Percentiles rank a stretch among this genome's conserved stretches.
Evolutionary conservation across 2,888 invertebrate genomes (phyloP).

Genomic region (Schrankia costaestrigalis): DNA sequence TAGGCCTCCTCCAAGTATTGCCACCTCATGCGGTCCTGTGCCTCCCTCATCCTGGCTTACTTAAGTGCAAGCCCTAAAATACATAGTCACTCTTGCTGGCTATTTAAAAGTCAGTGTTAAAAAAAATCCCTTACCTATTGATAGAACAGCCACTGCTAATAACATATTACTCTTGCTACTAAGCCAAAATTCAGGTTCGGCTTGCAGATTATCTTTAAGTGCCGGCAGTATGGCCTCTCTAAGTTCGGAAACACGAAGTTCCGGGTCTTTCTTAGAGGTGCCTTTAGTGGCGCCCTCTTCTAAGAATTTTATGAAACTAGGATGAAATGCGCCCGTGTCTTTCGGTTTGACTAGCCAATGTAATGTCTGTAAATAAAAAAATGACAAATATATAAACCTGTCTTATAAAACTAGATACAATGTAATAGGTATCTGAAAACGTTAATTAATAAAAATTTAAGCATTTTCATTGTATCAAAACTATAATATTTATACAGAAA

Average conservation of each 20-base stretch:
- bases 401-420: no score
- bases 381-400: no score
- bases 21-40: no score
- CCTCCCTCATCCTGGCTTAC: no score
- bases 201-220: slow-evolving; percentile 77
- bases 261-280: slow-evolving; percentile 86
- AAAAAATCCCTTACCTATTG: slow-evolving; percentile 83
- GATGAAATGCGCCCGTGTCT: slow-evolving; percentile 90
- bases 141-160: slow-evolving; percentile 85
- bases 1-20: no score
- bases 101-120: no score
- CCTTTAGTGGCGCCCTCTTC: slow-evolving; percentile 87
- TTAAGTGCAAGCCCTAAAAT: no score
- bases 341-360: slow-evolving; percentile 93
- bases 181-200: slow-evolving; percentile 85
- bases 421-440: no score
- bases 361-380: slow-evolving; percentile 73
- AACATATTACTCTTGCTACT: slow-evolving; percentile 84
- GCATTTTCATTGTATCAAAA: no score
- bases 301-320: slow-evolving; percentile 86
- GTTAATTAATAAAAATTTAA: no score
- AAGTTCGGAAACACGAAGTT: slow-evolving; percentile 84
- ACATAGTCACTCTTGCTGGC: no score
- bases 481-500: no score
- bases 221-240: slow-evolving; percentile 82